Evolutionary conservation across 2,888 invertebrate species (phyloP).

Genomic region (Amblyteles armatorius): DNA sequence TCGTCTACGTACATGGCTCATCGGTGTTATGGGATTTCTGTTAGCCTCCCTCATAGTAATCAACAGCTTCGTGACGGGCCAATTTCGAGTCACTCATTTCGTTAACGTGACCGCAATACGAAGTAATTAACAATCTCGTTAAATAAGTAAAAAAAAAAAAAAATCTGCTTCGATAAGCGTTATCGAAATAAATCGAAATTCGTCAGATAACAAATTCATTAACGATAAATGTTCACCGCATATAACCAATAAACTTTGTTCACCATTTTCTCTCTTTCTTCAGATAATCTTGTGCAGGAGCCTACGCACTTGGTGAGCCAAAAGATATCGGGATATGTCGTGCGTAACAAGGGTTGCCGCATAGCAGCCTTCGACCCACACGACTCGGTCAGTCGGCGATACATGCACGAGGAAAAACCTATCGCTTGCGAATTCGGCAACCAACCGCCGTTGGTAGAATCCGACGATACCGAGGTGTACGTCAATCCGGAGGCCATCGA

Average conservation of each 20-base stretch:
- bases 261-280: constrained; percentile 22
- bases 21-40: constrained; percentile 76
- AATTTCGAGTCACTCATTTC: constrained; percentile 72
- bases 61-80: constrained; percentile 78
- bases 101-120: constrained; percentile 66
- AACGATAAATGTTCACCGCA: too few relatives aligned
- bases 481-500: constrained; percentile 85
- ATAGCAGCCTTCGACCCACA: constrained; percentile 89
- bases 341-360: constrained; percentile 89
- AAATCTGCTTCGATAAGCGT: neutral
- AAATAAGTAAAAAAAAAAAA: neutral
- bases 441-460: constrained; percentile 86
- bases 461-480: constrained; percentile 87
- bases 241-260: neutral
- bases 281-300: constrained; percentile 69
- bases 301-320: constrained; percentile 49
- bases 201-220: too few relatives aligned
- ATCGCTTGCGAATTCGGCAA: constrained; percentile 86
- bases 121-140: constrained; percentile 46
- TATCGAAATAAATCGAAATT: neutral
- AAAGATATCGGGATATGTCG: constrained; percentile 83
- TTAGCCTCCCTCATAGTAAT: constrained; percentile 77
- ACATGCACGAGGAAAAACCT: constrained; percentile 85
- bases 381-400: constrained; percentile 86
- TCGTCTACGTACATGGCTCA: constrained; percentile 78